Base-by-base conservation (phyloP, 2,797 vertebrate genomes). In the Leptatherina wallacei region DNA sequence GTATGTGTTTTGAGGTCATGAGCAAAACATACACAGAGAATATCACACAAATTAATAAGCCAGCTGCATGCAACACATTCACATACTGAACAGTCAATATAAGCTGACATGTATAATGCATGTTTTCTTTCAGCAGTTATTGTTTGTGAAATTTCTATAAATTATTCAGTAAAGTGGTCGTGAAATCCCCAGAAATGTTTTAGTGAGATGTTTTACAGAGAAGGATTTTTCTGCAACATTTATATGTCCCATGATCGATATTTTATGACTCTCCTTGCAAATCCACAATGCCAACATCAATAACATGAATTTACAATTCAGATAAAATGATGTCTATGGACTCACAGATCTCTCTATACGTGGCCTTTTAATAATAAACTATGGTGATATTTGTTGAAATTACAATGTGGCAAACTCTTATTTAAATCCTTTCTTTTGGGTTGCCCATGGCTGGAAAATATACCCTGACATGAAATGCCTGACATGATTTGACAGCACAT, bases 401-500 rank as follows among this genome's bases (percentile, higher is more conserved):
- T 81, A 69, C 65, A 85, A 71, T 76, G 84, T 87, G 69, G 38
- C 65, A 20, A 72, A 72, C 69, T 80, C 72, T 78, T 85, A 54
- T 87, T 84, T 78, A 77, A 86, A 54, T 80, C 70, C 66, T 75
- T 80, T 89, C 84, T 81, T 89, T 89, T 85, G 57, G 51, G 57
- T 84, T 36, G 88, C 92, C 92, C 8, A 38, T 40, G 91, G 89
- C 85, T 71, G 47, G 47, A 83, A 88, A 83, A 85, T 86, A 80
- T 86, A 75, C 81, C 85, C 85, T 86, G 88, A 91, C 55, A 59
- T 91, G 85, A 90, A 89, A 90, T 75, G 83, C 81, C 83, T 91
- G 83, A 92, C 89, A 75, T 90, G 87, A 93, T 93, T 92, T 93
- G 93, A 93, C 91, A 94, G 86, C 82, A 86, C 85, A 93, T 94